Conservation (phyloP, 1,140 invertebrate species). For the Zaprionus nigranus region DNA sequence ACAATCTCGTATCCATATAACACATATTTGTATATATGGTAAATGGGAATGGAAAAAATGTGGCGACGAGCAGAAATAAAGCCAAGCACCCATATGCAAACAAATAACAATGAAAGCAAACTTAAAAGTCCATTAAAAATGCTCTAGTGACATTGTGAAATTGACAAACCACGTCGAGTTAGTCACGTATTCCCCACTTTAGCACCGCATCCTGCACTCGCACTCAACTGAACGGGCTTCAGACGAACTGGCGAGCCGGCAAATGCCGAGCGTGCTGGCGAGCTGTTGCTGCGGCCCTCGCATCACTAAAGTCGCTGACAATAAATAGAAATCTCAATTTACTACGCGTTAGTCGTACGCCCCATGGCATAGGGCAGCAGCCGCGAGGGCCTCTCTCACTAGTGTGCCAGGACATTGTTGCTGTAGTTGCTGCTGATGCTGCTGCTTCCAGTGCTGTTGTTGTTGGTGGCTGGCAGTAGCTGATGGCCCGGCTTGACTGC, state of each 20-base stretch:
- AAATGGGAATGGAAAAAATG: conserved; percentile 13
- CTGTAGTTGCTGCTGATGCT: conserved; percentile 1
- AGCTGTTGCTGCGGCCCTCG: conserved; percentile 25
- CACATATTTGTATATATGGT: conserved; percentile 17
- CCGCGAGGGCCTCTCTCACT: neutral
- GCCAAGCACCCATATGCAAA: conserved; percentile 31
- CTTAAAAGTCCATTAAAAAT: conserved; percentile 82
- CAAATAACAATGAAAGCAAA: conserved; percentile 74
- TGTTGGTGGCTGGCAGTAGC: conserved; percentile 18
- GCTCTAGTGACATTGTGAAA: conserved; percentile 74
- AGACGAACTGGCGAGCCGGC: neutral
- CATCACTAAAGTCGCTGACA: conserved; percentile 58
- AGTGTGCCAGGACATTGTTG: conserved; percentile 25
- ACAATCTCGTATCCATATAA: neutral
- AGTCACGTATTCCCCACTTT: conserved; percentile 35
- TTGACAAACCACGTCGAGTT: conserved; percentile 67
- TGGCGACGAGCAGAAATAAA: conserved; percentile 26
- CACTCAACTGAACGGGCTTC: neutral
- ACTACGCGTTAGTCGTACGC: conserved; percentile 71
- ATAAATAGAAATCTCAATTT: conserved; percentile 83
- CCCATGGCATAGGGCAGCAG: conserved; percentile 23
- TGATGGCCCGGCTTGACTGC: conserved; percentile 40
- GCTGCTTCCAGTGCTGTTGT: neutral
- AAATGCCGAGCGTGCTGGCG: neutral
- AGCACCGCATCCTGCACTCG: conserved; percentile 5